Conservation (phyloP, 2,113 vertebrate genomes). For the Sus scrofa region T2T-Sscrofa CM000830.6:25506001-25506500, state of each 20-base stretch:
- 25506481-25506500: not conserved
- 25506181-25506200: not conserved
- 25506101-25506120: constrained; percentile 16
- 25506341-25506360: not conserved
- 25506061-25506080: not conserved
- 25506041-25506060: not conserved
- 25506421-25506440: not conserved
- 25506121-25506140: not conserved
- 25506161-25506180: not conserved
- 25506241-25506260: not conserved
- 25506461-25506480: not conserved
- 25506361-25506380: not conserved
- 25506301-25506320: not conserved
- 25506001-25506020: constrained; percentile 26
- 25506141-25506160: not conserved
- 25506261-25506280: not conserved
- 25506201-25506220: not conserved
- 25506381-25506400: not conserved
- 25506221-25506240: not conserved
- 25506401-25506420: not conserved
- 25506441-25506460: not conserved
- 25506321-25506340: constrained; percentile 20
- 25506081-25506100: not conserved
- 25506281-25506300: not conserved
- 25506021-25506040: constrained; percentile 5